phyloP scores from a whole-genome alignment of 2,113 vertebrate genomes.

The Lasiurus cinereus region DNA sequence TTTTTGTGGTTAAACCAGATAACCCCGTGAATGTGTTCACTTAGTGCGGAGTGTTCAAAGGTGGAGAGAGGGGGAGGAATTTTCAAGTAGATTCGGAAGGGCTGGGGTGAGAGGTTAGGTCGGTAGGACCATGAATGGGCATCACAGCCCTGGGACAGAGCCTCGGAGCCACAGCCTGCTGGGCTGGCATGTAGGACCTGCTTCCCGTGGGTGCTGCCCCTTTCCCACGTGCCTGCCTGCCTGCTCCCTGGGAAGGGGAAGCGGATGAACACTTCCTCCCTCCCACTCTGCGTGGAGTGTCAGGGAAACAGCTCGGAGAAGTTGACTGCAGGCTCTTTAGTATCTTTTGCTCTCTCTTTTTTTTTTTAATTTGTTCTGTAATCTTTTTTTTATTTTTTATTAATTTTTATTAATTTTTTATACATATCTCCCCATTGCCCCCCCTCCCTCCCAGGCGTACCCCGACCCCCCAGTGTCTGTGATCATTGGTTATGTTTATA shows the following conservation, averaged over 20 bases:
- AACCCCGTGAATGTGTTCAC: not conserved
- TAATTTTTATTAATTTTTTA: too few relatives aligned
- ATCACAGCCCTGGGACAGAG: not conserved
- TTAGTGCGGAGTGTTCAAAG: not conserved
- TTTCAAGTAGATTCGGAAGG: not conserved
- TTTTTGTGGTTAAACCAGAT: not conserved
- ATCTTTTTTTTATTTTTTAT: too few relatives aligned
- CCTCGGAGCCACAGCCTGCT: not conserved
- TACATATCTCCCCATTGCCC: too few relatives aligned
- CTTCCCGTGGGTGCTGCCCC: not conserved
- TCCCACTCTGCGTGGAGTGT: not conserved
- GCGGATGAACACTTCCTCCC: not conserved
- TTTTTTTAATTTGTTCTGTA: too few relatives aligned
- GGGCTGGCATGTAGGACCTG: not conserved
- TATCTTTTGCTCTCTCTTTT: slow-evolving; percentile 2
- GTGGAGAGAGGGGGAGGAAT: not conserved
- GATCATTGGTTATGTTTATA: too few relatives aligned
- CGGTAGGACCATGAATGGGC: not conserved
- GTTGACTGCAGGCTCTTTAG: not conserved
- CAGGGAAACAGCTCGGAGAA: not conserved
- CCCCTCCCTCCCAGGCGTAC: too few relatives aligned
- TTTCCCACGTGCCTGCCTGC: not conserved
- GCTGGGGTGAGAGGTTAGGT: not conserved
- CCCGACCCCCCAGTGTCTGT: too few relatives aligned
- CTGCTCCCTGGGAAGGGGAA: not conserved